Conservation (phyloP, 2,113 vertebrate species). For the Epinephelus cyanopodus region DNA sequence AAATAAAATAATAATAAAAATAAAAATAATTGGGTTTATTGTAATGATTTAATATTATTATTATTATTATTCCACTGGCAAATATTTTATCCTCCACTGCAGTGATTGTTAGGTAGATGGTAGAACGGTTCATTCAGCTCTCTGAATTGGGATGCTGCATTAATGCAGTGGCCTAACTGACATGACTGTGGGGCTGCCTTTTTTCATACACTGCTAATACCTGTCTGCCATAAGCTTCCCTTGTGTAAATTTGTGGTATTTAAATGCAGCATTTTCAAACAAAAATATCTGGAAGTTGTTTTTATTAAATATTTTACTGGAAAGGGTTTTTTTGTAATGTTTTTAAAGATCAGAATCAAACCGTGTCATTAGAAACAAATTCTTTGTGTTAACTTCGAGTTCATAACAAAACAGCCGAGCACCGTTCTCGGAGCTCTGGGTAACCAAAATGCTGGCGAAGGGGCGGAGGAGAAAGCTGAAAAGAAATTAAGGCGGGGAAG, state of each 20-base stretch:
- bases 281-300: no score
- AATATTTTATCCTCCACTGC: not conserved
- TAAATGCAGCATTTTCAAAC: not conserved
- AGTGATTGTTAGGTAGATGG: not conserved
- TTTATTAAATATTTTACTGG: no score
- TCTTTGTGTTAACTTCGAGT: not conserved
- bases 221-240: not conserved
- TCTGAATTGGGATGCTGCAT: no score
- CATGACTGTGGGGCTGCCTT: not conserved
- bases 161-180: no score
- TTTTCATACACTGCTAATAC: conserved; percentile 8
- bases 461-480: conserved; percentile 15
- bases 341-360: not conserved
- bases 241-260: not conserved
- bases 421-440: not conserved
- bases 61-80: not conserved
- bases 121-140: not conserved
- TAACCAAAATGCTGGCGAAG: conserved; percentile 4
- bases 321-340: not conserved
- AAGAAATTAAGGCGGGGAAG: conserved; percentile 37
- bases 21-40: no score
- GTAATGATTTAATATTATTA: no score
- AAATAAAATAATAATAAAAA: no score
- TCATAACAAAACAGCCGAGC: not conserved
- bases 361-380: not conserved